Evolutionary conservation across 2,888 invertebrate species (phyloP).

Genomic region (Drosophila formosana): DNA sequence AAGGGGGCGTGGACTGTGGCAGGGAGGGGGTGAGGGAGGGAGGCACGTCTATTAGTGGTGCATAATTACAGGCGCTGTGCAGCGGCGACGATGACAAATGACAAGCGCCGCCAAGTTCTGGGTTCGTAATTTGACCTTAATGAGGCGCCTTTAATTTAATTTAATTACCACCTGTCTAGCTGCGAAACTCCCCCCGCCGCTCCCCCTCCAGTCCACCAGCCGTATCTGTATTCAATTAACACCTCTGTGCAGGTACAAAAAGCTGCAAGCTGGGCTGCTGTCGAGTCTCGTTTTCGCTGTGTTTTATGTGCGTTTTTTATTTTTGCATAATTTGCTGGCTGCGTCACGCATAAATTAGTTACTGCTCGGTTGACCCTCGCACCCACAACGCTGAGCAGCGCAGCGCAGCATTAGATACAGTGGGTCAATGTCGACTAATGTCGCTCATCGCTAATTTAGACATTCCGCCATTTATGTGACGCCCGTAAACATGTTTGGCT

Average conservation of each 20-base stretch:
- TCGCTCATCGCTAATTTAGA: conserved; percentile 71
- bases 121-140: conserved; percentile 74
- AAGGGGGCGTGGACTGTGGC: background rate
- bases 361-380: conserved; percentile 52
- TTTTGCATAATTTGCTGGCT: conserved; percentile 54
- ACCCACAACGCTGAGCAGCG: conserved; percentile 34
- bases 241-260: conserved; percentile 34
- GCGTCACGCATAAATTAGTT: conserved; percentile 48
- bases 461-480: conserved; percentile 55
- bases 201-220: background rate
- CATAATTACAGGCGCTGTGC: conserved; percentile 73
- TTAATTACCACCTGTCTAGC: conserved; percentile 58
- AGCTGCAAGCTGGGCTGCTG: conserved; percentile 3
- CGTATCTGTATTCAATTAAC: conserved; percentile 45
- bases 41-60: conserved; percentile 45
- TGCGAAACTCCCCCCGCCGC: too few species aligned
- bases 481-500: conserved; percentile 28
- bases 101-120: conserved; percentile 54
- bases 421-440: conserved; percentile 69
- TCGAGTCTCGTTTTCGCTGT: conserved; percentile 6
- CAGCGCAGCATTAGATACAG: conserved; percentile 21
- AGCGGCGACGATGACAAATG: conserved; percentile 43
- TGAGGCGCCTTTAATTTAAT: conserved; percentile 69
- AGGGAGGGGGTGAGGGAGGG: background rate
- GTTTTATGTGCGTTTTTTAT: background rate